Conservation (phyloP, 2,888 invertebrate genomes). For the Acrobasis suavella region DNA sequence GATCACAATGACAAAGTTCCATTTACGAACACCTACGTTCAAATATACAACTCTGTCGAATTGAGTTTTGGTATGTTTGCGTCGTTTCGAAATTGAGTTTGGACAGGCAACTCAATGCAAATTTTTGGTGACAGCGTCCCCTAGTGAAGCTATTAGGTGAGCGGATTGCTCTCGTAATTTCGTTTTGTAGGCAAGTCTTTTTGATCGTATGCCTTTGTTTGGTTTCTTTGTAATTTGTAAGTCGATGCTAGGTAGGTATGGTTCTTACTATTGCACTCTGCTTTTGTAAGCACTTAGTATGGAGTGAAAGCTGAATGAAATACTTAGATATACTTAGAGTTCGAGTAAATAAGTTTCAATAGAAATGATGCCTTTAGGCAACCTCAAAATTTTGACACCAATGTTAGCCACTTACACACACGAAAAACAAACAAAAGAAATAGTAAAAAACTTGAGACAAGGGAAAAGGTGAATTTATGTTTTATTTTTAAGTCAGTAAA, state of each 20-base stretch:
- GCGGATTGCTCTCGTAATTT: conserved; percentile 76
- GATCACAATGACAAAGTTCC: conserved; percentile 51
- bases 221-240: conserved; percentile 63
- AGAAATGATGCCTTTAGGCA: no score
- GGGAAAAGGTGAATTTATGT: no score
- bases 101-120: conserved; percentile 58
- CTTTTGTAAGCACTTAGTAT: conserved; percentile 48
- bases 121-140: conserved; percentile 75
- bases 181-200: conserved; percentile 78
- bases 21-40: conserved; percentile 28
- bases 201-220: conserved; percentile 58
- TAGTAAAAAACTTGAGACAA: no score
- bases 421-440: no score
- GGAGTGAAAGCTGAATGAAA: conserved; percentile 52
- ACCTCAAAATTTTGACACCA: no score
- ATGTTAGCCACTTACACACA: no score
- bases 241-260: conserved; percentile 41
- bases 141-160: conserved; percentile 70
- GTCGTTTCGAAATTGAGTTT: conserved; percentile 49
- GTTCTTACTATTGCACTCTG: conserved; percentile 38
- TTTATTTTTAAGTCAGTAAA: no score
- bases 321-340: neutral
- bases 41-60: conserved; percentile 53
- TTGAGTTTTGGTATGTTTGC: conserved; percentile 34
- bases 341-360: neutral